Evolutionary conservation across 1,140 invertebrate species (phyloP).

Genomic region (Orchesella cincta): DNA sequence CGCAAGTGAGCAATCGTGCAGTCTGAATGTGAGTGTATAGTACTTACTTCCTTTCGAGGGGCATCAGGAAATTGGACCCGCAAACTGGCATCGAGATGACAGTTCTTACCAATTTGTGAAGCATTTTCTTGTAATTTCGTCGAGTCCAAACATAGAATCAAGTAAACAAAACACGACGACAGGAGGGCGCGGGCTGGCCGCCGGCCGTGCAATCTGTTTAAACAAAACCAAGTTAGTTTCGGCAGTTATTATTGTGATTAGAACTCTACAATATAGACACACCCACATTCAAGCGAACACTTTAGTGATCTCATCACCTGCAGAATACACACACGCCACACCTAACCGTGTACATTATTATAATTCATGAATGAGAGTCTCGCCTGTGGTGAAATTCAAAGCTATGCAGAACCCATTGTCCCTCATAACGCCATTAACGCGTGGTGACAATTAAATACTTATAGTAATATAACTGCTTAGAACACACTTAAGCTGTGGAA

Average conservation of each 20-base stretch:
- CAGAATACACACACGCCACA: no score
- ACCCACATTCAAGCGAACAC: not conserved
- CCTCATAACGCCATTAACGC: no score
- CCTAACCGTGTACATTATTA: no score
- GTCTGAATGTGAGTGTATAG: not conserved
- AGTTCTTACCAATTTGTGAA: conserved; percentile 50
- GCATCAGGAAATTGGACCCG: conserved; percentile 41
- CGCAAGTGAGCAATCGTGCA: no score
- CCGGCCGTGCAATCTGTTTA: conserved; percentile 15
- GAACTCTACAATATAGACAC: not conserved
- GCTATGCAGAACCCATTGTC: no score
- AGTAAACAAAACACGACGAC: conserved; percentile 32
- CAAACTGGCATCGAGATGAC: conserved; percentile 47
- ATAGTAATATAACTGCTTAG: no score
- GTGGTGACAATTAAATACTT: no score
- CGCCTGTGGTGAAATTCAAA: no score
- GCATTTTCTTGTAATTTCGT: conserved; percentile 38
- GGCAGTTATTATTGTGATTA: no score
- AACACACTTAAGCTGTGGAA: no score
- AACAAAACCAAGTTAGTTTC: not conserved
- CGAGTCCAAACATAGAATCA: conserved; percentile 18
- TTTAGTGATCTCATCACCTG: not conserved
- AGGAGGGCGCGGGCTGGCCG: no score
- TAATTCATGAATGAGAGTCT: no score
- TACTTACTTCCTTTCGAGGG: conserved; percentile 51